phyloP scores from a whole-genome alignment of 2,888 invertebrate species.

The Caenorhabditis sinica region DNA sequence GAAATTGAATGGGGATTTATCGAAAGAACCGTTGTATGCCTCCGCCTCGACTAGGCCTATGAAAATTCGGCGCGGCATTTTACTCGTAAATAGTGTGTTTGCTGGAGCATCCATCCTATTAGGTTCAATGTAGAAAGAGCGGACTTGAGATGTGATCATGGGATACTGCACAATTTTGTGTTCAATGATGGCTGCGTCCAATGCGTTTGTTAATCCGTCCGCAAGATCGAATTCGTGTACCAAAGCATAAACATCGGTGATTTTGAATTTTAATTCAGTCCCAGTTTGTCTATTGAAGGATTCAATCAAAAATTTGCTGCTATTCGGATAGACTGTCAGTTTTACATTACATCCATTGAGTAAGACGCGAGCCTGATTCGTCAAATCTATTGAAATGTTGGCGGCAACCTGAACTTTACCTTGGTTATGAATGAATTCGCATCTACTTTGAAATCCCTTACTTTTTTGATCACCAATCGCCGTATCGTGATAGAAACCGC shows the following conservation, averaged over 20 bases:
- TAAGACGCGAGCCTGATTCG: not conserved
- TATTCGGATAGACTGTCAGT: not conserved
- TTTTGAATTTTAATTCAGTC: not conserved
- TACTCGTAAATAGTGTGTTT: too few species aligned
- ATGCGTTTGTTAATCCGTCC: constrained; percentile 2
- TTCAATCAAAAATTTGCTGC: constrained; percentile 1
- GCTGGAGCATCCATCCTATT: not conserved
- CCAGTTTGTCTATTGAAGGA: not conserved
- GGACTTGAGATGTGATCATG: not conserved
- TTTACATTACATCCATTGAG: not conserved
- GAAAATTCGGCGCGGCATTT: too few species aligned
- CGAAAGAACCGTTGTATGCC: too few species aligned
- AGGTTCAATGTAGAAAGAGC: constrained; percentile 5
- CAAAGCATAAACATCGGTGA: constrained; percentile 1
- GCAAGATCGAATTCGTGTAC: constrained; percentile 23
- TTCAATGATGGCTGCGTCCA: not conserved
- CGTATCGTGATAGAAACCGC: not conserved
- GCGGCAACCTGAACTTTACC: not conserved
- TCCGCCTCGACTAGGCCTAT: too few species aligned
- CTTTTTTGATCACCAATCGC: not conserved
- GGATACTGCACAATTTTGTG: constrained; percentile 6
- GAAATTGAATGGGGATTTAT: too few species aligned
- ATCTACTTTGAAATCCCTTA: not conserved
- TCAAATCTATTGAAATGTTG: constrained; percentile 6
- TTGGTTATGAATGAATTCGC: not conserved